Base-by-base conservation (phyloP, 2,113 vertebrate species). In the Salminus brasiliensis region DNA sequence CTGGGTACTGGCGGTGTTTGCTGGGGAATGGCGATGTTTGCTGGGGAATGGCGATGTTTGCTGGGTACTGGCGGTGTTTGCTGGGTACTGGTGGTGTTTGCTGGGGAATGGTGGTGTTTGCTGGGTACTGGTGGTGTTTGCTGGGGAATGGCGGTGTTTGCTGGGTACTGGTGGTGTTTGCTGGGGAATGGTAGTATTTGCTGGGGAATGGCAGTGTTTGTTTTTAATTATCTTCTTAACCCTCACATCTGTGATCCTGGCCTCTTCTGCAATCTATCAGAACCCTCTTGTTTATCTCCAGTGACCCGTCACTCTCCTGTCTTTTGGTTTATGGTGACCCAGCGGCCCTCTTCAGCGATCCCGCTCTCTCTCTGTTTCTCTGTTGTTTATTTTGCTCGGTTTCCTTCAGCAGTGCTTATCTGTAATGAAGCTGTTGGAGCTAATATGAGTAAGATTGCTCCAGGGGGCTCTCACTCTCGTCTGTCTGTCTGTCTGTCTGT, bases 401-500 rank as follows among this genome's bases (percentile, higher is more conserved):
- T 34, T 76, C 75, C 62, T 87, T 92, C 90, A 91, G 87, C 86
- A 85, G 89, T 81, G 90, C 93, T 94, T 93, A 87, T 94, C 93
- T 94, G 90, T 92, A 93, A 94, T 94, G 94, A 95, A 93, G 91
- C 93, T 93, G 91, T 94, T 88, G 88, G 78, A 90, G 88, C 88
- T 91, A 83, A 93, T 95, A 86, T 92, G 90, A 84, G 85, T 92
- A 91, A 93, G 94, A 91, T 85, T 85, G 85, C 82, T 86, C 82
- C 15, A 76, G 87, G 74, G 71, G 74, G 87, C 76, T 84, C 45
- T 55, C 16, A 59, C n/a, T 34, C 32, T 68, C 30, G 10, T 73
- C 43, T 68, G 36, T 66, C n/a, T 78, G 32, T 41, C 53, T 76
- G 65, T 66, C 21, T 39, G 18, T 63, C 62, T n/a, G 1, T 34